These are phyloP conservation scores for Oncopodura yosiiana DNA, from an alignment of 1,140 invertebrate species.

Conservation along the genomic window DNA sequence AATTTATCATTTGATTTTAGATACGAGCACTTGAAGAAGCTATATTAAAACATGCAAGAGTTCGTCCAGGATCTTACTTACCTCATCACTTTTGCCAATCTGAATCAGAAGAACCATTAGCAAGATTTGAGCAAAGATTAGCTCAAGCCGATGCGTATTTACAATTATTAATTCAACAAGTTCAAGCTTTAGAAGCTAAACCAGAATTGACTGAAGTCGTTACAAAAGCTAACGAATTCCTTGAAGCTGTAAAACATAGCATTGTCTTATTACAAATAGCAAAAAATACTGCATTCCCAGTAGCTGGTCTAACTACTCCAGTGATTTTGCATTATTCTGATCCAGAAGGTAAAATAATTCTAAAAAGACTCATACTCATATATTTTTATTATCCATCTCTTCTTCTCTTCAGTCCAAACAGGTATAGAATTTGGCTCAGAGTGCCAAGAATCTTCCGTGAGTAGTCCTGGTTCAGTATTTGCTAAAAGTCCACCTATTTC, in stretches of 20 bases:
- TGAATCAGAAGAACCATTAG: conserved; percentile 22
- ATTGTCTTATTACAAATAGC: conserved; percentile 95
- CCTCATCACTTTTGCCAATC: conserved; percentile 22
- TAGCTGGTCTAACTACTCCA: conserved; percentile 54
- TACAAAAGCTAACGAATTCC: conserved; percentile 48
- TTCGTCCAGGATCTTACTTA: conserved; percentile 30
- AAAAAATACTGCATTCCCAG: conserved; percentile 84
- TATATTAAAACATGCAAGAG: conserved; percentile 64
- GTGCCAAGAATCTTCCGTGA: conserved; percentile 20
- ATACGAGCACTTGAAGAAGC: conserved; percentile 87
- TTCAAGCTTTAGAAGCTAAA: conserved; percentile 47
- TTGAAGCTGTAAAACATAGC: conserved; percentile 91
- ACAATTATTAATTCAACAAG: conserved; percentile 90
- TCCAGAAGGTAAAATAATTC: too few relatives aligned
- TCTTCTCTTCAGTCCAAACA: too few relatives aligned
- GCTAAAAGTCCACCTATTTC: not conserved
- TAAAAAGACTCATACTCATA: too few relatives aligned
- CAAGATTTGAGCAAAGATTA: conserved; percentile 73
- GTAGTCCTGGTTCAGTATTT: not conserved
- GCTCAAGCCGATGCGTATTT: conserved; percentile 92
- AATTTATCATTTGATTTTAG: conserved; percentile 11
- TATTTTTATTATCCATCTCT: too few relatives aligned
- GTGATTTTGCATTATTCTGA: conserved; percentile 29
- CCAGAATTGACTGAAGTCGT: conserved; percentile 31
- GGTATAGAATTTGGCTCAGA: conserved; percentile 26